phyloP scores from a whole-genome alignment of 2,888 invertebrate species.

The Sussaba pulchella region DNA sequence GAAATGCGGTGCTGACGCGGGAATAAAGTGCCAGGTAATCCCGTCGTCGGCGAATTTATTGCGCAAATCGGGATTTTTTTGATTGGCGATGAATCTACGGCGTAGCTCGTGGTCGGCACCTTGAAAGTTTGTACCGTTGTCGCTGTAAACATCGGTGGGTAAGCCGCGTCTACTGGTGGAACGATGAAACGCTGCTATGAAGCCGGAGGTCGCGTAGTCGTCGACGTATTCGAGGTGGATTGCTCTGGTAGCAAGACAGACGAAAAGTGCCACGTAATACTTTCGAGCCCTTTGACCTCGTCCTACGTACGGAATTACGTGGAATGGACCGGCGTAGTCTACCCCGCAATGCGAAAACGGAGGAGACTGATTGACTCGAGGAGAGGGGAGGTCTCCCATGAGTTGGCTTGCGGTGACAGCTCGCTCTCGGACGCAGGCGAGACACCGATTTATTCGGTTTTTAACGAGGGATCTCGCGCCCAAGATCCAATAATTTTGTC shows the following conservation, averaged over 20 bases:
- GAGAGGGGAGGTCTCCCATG: constrained; percentile 35
- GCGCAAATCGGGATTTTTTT: neutral
- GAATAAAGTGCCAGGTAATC: constrained; percentile 69
- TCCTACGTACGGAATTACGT: neutral
- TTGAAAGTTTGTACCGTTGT: neutral
- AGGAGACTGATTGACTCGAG: constrained; percentile 26
- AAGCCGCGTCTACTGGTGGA: neutral
- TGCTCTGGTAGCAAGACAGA: neutral
- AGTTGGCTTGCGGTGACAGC: constrained; percentile 16
- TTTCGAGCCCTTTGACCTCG: neutral
- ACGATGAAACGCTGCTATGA: neutral
- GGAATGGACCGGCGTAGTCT: constrained; percentile 70
- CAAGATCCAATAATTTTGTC: constrained; percentile 59
- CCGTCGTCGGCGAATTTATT: neutral
- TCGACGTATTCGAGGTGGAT: neutral
- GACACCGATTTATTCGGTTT: constrained; percentile 50
- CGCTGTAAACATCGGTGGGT: neutral
- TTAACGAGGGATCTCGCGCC: constrained; percentile 41
- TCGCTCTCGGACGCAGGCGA: constrained; percentile 56
- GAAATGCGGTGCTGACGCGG: constrained; percentile 70
- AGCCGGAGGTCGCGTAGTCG: neutral
- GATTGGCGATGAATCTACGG: neutral
- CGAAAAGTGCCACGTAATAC: neutral
- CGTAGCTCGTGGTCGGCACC: neutral
- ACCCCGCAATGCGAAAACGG: constrained; percentile 39